Evolutionary conservation across 2,888 invertebrate species (phyloP), one percentile per base, ranked within the genome.

Genomic region (Sminthurinus aureus): DNA sequence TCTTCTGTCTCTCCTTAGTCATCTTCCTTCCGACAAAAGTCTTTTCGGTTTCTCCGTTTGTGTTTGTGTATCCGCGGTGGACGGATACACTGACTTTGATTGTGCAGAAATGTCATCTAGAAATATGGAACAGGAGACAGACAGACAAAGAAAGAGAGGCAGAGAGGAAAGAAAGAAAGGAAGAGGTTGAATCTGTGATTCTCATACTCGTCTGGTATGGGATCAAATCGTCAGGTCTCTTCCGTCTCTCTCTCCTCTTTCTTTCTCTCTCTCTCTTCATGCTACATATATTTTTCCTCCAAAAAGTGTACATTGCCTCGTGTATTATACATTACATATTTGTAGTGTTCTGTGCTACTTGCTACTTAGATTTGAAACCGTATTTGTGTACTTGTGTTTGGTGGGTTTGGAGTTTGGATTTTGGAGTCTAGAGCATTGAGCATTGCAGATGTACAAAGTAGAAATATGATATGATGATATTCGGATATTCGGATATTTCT

Each of bases 151-250:
- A 38, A 6, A 38, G 6, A 38, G 38, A 6, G 6, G 6, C 1
- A 38, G 38, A 38, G 38, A n/a, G n/a, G n/a, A n/a, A 6, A 38
- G 38, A 38, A 6, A 38, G 6, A 38, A 6, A 6, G 6, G 6
- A 38, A 38, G 38, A 38, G 38, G 38, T 38, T 38, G 38, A 38
- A 38, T 38, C 26, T 22, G 51, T 79, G 79, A 79, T 79, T 79
- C 79, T 79, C 12, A 79, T 79, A 69, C 79, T 79, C 12, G 12
- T 26, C 64, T 74, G 64, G 81, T 51, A 22, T 74, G 73, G 75
- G 81, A 81, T 81, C 74, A 74, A 74, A 81, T 81, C 75, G 74
- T 81, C 81, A 81, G 73, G 74, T 73, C 13, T 24, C 51, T 50
- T 26, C 3, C 22, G 2, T 74, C 74, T 74, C 74, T 74, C 11